Base-by-base conservation (phyloP, 2,797 vertebrate genomes). In the Chaunax sp. region DNA sequence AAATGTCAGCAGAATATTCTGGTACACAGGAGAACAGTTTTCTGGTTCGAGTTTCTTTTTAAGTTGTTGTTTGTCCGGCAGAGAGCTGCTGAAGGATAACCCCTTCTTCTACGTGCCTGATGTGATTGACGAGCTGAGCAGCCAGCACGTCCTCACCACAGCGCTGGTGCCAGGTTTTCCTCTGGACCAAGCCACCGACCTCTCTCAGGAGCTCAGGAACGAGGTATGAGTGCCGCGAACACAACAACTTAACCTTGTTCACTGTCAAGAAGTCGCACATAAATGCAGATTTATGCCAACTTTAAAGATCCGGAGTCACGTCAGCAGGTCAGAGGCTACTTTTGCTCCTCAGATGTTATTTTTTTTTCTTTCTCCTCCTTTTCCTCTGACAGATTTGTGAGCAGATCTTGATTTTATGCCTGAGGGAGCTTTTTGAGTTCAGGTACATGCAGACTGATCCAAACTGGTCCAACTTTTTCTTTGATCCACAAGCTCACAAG, bases 381-480 rank as follows among this genome's bases (percentile, higher is more conserved):
- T 53, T 40, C 9, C 4, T 18, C 23, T 25, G 2, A 10, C 84
- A 98, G 97, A 98, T 98, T 80, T 98, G 96, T 74, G 81, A 94
- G 83, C 94, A 98, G 75, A 98, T 98, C 82, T 78, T 99, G 78
- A 84, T 65, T 0, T 87, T 99, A 58, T 99, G 97, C 76, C 88
- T 99, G 79, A 85, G 96, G 69, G 97, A 99, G 83, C 92, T 98
- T 20, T 99, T 99, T 45, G 97, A 99, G 86, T 99, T 98, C 88
- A 93, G 94, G 12, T 97, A 94, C 91, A 99, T 99, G 97, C 97
- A 99, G 92, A 99, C 97, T 0, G 97, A 99, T 81, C 97, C 97
- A 12, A 99, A 99, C 93, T 99, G 97, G 97, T 98, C 97, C 40
- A 98, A 99, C 89, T 99, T 99, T 92, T 97, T 98, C 84, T 99